Evolutionary conservation across 2,113 vertebrate genomes (phyloP).

Genomic region (Mandrillus leucophaeus): DNA sequence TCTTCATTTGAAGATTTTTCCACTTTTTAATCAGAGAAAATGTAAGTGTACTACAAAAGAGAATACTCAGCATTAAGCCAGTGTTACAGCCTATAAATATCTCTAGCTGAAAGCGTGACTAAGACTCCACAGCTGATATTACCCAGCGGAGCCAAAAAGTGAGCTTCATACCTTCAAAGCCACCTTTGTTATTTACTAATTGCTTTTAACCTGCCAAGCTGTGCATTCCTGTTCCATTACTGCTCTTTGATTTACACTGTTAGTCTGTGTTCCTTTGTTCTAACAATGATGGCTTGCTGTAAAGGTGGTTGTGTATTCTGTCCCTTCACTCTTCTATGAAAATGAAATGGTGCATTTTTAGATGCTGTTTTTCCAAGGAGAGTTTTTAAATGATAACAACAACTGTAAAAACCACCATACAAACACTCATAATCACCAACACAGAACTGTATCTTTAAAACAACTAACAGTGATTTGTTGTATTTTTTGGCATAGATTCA

Average conservation of each 20-base stretch:
- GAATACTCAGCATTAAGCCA: not conserved
- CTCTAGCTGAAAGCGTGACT: not conserved
- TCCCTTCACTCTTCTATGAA: not conserved
- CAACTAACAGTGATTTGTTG: not conserved
- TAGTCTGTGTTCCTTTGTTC: not conserved
- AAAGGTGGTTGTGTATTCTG: not conserved
- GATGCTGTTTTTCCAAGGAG: not conserved
- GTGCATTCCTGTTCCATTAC: not conserved
- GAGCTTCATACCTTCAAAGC: not conserved
- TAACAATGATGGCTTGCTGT: not conserved
- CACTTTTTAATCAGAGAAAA: slow-evolving; percentile 40
- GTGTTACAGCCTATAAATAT: slow-evolving; percentile 24
- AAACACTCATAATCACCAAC: not conserved
- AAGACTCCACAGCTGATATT: not conserved
- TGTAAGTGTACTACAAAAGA: not conserved
- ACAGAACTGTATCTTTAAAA: not conserved
- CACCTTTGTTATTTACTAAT: slow-evolving; percentile 43
- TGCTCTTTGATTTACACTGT: slow-evolving; percentile 15
- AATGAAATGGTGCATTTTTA: slow-evolving; percentile 25
- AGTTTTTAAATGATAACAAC: not conserved
- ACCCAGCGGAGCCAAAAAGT: slow-evolving; percentile 18
- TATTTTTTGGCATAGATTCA: not conserved
- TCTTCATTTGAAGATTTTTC: not conserved
- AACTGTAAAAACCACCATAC: not conserved
- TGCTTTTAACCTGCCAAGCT: slow-evolving; percentile 21